Percentiles rank a stretch among this genome's conserved stretches.
Evolutionary conservation across 2,113 vertebrate genomes (phyloP).

Genomic region (Corynorhinus townsendii): DNA sequence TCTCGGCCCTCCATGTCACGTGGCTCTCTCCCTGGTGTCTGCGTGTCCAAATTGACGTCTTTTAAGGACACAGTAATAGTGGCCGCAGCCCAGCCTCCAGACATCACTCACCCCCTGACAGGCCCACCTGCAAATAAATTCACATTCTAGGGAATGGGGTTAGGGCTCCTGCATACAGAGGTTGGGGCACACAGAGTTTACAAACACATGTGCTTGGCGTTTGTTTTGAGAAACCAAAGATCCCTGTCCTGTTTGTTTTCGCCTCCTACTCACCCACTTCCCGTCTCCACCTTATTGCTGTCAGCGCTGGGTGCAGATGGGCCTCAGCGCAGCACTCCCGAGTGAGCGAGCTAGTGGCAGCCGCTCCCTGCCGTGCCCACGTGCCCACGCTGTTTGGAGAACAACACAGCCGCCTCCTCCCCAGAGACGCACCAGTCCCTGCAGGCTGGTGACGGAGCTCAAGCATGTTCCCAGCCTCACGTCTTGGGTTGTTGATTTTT

Average conservation of each 20-base stretch:
- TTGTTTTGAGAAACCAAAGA: rapidly evolving
- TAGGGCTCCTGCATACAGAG: rapidly evolving
- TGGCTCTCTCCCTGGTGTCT: too few species aligned
- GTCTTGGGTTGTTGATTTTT: neutral
- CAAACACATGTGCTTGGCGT: rapidly evolving
- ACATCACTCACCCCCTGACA: rapidly evolving
- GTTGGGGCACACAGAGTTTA: rapidly evolving
- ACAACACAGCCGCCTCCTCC: neutral
- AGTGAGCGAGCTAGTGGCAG: neutral
- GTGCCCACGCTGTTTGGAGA: rapidly evolving
- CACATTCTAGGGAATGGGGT: rapidly evolving
- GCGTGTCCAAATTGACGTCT: rapidly evolving
- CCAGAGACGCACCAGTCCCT: rapidly evolving
- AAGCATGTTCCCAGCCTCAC: rapidly evolving
- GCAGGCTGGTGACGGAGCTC: neutral
- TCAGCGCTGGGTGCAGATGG: neutral
- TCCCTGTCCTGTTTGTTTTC: too few species aligned
- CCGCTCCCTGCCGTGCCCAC: neutral
- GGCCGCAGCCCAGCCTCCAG: rapidly evolving
- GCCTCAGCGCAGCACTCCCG: neutral
- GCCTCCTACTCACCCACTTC: neutral
- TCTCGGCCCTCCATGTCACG: rapidly evolving
- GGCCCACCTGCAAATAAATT: rapidly evolving
- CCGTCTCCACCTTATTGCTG: neutral
- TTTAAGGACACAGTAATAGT: rapidly evolving